These are phyloP conservation scores for Dinoponera quadriceps DNA, from an alignment of 1,140 invertebrate species.

Conservation along the genomic window DNA sequence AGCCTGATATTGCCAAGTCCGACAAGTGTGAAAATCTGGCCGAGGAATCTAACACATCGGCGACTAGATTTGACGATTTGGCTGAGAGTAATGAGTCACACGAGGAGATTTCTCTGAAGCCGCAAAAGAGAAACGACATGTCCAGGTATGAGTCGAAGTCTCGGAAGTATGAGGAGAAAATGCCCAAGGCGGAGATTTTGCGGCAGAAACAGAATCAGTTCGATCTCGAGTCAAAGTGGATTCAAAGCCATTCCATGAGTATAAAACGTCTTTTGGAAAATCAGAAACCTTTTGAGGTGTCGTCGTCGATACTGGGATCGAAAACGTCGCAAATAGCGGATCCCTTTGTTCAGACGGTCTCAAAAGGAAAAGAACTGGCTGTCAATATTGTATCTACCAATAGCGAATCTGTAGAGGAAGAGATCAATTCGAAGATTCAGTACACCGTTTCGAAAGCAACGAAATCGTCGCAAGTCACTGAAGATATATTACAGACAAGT, in stretches of 20 bases:
- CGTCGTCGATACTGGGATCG: constrained; percentile 56
- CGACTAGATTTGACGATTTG: constrained; percentile 54
- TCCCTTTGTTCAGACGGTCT: constrained; percentile 42
- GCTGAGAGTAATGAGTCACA: constrained; percentile 44
- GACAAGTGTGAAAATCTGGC: constrained; percentile 61
- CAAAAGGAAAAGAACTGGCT: constrained; percentile 46
- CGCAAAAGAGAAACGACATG: constrained; percentile 63
- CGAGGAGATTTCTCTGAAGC: constrained; percentile 58
- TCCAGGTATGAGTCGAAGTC: constrained; percentile 80
- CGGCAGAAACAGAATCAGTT: constrained; percentile 75
- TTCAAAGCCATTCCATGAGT: constrained; percentile 56
- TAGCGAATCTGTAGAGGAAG: constrained; percentile 59
- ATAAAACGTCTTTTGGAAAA: constrained; percentile 61
- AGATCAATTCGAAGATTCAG: constrained; percentile 55
- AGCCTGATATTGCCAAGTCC: constrained; percentile 65
- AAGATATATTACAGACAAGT: constrained; percentile 62
- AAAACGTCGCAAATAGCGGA: constrained; percentile 58
- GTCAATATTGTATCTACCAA: constrained; percentile 34
- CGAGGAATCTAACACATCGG: constrained; percentile 64
- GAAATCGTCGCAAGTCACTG: constrained; percentile 70
- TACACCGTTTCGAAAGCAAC: constrained; percentile 67
- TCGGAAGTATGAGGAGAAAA: constrained; percentile 83
- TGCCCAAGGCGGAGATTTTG: constrained; percentile 79
- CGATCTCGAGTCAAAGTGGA: constrained; percentile 72
- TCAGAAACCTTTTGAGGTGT: constrained; percentile 44